Evolutionary conservation across 1,140 invertebrate species (phyloP).

Genomic region (Belonocnema kinseyi): DNA sequence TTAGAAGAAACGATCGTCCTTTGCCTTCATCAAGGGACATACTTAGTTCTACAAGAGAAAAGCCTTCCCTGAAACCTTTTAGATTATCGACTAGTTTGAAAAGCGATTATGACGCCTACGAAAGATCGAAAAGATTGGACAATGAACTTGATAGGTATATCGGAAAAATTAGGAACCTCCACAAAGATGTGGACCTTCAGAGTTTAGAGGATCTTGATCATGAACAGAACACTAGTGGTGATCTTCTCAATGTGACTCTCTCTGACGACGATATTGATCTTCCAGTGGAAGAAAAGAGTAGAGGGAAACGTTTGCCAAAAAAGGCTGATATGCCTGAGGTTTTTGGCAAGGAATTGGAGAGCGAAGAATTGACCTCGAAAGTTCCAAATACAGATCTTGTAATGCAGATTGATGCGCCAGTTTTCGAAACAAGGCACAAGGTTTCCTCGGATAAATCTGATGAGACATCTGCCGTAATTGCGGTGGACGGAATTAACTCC

Average conservation of each 20-base stretch:
- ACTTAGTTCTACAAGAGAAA: not conserved
- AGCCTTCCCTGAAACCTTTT: not conserved
- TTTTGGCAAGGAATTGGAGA: conserved; percentile 5
- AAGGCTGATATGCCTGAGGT: conserved; percentile 36
- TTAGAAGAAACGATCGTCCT: conserved; percentile 1
- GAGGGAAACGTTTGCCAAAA: conserved; percentile 34
- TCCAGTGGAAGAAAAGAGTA: conserved; percentile 37
- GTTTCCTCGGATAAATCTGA: conserved; percentile 19
- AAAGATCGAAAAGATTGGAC: conserved; percentile 40
- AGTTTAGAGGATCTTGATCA: conserved; percentile 60
- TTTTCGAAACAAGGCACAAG: conserved; percentile 43
- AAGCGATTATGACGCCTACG: conserved; percentile 6
- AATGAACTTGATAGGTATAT: conserved; percentile 66
- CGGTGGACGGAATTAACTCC: conserved; percentile 53
- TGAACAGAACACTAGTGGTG: conserved; percentile 67
- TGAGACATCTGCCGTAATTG: conserved; percentile 40
- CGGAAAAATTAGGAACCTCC: conserved; percentile 61
- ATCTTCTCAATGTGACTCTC: conserved; percentile 62
- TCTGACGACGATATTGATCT: conserved; percentile 58
- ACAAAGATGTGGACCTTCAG: conserved; percentile 46
- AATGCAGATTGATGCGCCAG: conserved; percentile 45
- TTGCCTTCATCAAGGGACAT: conserved; percentile 7
- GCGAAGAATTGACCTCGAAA: conserved; percentile 2
- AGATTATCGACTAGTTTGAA: not conserved
- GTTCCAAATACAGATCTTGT: conserved; percentile 26